Evolutionary conservation across 2,888 invertebrate genomes (phyloP).

Genomic region (Platerodrilus igneus): DNA sequence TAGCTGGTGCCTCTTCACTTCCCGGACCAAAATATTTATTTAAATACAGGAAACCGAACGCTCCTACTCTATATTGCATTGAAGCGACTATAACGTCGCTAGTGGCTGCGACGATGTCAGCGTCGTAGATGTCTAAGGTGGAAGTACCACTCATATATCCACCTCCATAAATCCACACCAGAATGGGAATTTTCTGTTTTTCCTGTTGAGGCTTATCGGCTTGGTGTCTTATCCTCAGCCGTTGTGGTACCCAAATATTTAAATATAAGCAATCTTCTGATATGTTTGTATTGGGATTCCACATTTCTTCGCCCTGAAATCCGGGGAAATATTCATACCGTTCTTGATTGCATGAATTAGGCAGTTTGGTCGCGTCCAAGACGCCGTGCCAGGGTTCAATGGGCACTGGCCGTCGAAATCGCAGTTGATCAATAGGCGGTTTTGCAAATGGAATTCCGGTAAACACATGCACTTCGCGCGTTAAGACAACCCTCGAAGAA

Average conservation of each 20-base stretch:
- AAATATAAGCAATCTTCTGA: constrained; percentile 95
- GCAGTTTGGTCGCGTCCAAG: constrained; percentile 72
- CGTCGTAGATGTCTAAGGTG: constrained; percentile 92
- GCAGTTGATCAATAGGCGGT: constrained; percentile 77
- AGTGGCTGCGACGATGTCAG: constrained; percentile 81
- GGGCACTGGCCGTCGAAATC: constrained; percentile 82
- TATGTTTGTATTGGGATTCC: constrained; percentile 93
- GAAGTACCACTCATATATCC: constrained; percentile 92
- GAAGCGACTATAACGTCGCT: constrained; percentile 92
- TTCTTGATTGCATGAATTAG: constrained; percentile 86
- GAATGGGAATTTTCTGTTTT: constrained; percentile 69
- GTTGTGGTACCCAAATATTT: constrained; percentile 92
- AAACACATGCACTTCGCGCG: constrained; percentile 82
- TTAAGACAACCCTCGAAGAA: constrained; percentile 72
- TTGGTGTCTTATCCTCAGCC: constrained; percentile 70
- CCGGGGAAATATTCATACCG: constrained; percentile 85
- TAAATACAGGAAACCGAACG: constrained; percentile 90
- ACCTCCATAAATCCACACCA: constrained; percentile 93
- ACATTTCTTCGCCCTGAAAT: constrained; percentile 91
- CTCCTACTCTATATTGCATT: constrained; percentile 90
- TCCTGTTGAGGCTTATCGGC: constrained; percentile 59
- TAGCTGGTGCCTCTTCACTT: constrained; percentile 79
- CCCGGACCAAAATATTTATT: constrained; percentile 65
- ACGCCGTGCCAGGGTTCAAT: constrained; percentile 85
- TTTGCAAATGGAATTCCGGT: constrained; percentile 89